phyloP scores from a whole-genome alignment of 2,888 invertebrate species.

The Encarsia formosa region DNA sequence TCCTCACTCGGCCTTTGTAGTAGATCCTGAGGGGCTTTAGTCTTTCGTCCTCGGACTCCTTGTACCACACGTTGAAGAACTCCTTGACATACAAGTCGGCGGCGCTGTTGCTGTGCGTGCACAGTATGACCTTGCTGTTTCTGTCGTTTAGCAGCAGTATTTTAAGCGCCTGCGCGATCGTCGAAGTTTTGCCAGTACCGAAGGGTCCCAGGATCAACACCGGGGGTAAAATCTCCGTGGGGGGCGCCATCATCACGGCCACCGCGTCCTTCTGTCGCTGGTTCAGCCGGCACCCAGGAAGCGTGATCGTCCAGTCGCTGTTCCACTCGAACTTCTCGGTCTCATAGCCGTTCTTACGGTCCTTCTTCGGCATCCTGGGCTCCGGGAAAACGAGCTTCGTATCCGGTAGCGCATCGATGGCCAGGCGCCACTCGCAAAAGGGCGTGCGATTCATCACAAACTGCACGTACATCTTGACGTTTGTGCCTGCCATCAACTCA shows the following conservation, averaged over 20 bases:
- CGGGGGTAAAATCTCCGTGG: constrained; percentile 62
- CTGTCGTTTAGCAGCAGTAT: constrained; percentile 57
- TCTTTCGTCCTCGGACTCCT: constrained; percentile 62
- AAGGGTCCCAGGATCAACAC: constrained; percentile 74
- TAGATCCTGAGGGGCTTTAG: constrained; percentile 68
- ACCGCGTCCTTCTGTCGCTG: constrained; percentile 76
- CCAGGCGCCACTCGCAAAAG: constrained; percentile 81
- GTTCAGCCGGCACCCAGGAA: constrained; percentile 64
- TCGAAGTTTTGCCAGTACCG: constrained; percentile 85
- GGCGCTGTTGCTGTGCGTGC: constrained; percentile 84
- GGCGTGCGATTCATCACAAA: constrained; percentile 77
- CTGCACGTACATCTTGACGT: constrained; percentile 68
- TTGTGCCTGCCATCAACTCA: constrained; percentile 60
- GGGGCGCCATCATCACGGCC: constrained; percentile 68
- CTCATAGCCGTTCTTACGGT: neutral
- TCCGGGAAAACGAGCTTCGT: constrained; percentile 68
- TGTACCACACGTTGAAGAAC: constrained; percentile 74
- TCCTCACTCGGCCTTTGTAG: constrained; percentile 74
- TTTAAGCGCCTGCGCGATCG: constrained; percentile 60
- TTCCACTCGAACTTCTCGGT: constrained; percentile 11
- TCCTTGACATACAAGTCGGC: constrained; percentile 82
- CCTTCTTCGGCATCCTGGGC: neutral
- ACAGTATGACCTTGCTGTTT: constrained; percentile 69
- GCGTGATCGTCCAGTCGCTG: constrained; percentile 36
- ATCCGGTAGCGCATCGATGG: constrained; percentile 71